Evolutionary conservation across 2,113 vertebrate genomes (phyloP), one percentile per base, ranked within the genome.

Genomic region (Alligator sinensis): DNA sequence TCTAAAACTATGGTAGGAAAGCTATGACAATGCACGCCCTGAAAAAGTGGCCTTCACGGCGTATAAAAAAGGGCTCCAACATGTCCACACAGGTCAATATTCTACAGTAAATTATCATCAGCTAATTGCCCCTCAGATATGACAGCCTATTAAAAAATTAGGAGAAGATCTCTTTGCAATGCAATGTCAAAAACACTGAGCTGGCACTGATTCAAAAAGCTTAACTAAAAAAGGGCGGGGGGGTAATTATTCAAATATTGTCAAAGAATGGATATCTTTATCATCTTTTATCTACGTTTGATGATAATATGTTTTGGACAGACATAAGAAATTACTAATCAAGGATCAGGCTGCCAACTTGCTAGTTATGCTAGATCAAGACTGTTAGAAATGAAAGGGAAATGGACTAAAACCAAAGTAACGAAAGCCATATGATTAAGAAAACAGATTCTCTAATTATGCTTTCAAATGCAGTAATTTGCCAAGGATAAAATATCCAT

Each of bases 391-490:
- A 94, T 96, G 94, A 98, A 98, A 97, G 91, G 88, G 93, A 97
- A 95, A 97, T 97, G 96, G 96, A 98, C 92, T 93, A 94, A 97
- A 97, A 98, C 97, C 97, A 97, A 97, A 98, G 96, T 96, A 95
- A 97, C 97, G 96, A 98, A 98, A 98, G 96, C 97, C 97, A 98
- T 94, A 97, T 98, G 98, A 99, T 99, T 99, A 99, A 99, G 98
- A 98, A 99, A 99, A 98, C 98, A 98, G 98, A 99, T 99, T 99
- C 98, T 97, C 98, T 99, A 99, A 99, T 99, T 99, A 98, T 96
- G 97, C 98, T 98, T 99, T 98, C 98, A 99, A 99, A 99, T 97
- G 98, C 98, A 97, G 98, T 98, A 98, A 99, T 99, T 99, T 99
- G 98, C 98, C 96, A 98, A 97, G 98, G 98, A 98, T 99, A 99